phyloP scores from a whole-genome alignment of 1,140 invertebrate species.

The Andricus grossulariae region DNA sequence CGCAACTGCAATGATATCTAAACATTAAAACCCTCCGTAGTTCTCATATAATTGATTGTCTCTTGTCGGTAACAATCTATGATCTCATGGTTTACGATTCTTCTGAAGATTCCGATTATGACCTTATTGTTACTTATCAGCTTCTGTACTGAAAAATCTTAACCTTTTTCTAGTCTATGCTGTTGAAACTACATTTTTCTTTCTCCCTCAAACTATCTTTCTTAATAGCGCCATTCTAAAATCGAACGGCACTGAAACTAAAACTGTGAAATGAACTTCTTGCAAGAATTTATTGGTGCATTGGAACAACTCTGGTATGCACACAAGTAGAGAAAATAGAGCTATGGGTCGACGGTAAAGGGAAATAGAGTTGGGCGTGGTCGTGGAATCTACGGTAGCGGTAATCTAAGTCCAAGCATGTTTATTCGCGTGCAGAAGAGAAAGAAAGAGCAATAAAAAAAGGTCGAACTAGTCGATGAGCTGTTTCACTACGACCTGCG shows the following conservation, averaged over 20 bases:
- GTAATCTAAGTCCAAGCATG: slow-evolving; percentile 43
- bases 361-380: slow-evolving; percentile 63
- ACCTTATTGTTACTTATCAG: background rate
- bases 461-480: slow-evolving; percentile 44
- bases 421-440: slow-evolving; percentile 53
- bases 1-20: background rate
- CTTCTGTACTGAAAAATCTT: background rate
- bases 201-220: too few species aligned
- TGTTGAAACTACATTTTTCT: too few species aligned
- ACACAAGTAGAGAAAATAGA: slow-evolving; percentile 7
- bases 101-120: background rate
- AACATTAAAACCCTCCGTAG: background rate
- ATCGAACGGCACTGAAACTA: background rate
- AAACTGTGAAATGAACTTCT: background rate
- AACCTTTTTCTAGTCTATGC: too few species aligned
- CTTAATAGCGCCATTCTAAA: background rate
- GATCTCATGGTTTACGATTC: slow-evolving; percentile 5
- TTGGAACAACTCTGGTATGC: slow-evolving; percentile 3
- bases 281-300: background rate
- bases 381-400: slow-evolving; percentile 53
- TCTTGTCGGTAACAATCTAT: background rate
- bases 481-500: slow-evolving; percentile 38
- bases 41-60: background rate
- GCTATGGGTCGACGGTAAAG: slow-evolving; percentile 37
- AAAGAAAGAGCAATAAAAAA: slow-evolving; percentile 46